Conservation (phyloP, 2,797 vertebrate species). For the Tragelaphus eurycerus region DNA sequence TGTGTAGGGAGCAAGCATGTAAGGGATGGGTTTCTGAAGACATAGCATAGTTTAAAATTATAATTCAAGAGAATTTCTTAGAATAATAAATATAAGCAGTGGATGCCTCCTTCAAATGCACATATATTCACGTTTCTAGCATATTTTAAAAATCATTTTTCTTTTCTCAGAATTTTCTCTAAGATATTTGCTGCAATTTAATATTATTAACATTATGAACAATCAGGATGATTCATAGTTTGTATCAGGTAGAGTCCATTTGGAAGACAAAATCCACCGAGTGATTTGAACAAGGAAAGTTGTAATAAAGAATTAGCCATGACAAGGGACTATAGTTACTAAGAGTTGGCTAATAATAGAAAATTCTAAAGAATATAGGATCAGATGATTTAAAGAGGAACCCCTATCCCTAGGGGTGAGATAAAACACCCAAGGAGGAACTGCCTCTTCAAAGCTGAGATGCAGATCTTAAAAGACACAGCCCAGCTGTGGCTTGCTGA, state of each 20-base stretch:
- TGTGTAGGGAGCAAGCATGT: neutral
- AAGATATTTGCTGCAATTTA: neutral
- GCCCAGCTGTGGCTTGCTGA: neutral
- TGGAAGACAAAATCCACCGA: neutral
- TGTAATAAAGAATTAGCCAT: neutral
- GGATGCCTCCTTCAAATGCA: neutral
- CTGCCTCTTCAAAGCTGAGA: neutral
- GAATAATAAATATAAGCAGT: neutral
- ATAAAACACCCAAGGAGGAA: neutral
- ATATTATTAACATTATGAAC: neutral
- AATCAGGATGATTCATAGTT: neutral
- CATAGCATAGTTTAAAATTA: neutral
- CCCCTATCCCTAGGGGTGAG: neutral
- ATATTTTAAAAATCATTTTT: neutral
- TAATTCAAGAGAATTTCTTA: neutral
- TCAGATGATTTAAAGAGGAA: neutral
- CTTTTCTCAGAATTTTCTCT: conserved; percentile 1
- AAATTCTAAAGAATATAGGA: neutral
- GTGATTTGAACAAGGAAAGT: neutral
- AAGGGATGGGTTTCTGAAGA: neutral
- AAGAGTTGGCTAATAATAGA: neutral
- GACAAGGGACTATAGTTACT: neutral
- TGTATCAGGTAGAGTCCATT: neutral
- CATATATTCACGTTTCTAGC: neutral
- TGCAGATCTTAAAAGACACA: neutral